Evolutionary conservation across 1,140 invertebrate species (phyloP).

Genomic region (Atta texana): DNA sequence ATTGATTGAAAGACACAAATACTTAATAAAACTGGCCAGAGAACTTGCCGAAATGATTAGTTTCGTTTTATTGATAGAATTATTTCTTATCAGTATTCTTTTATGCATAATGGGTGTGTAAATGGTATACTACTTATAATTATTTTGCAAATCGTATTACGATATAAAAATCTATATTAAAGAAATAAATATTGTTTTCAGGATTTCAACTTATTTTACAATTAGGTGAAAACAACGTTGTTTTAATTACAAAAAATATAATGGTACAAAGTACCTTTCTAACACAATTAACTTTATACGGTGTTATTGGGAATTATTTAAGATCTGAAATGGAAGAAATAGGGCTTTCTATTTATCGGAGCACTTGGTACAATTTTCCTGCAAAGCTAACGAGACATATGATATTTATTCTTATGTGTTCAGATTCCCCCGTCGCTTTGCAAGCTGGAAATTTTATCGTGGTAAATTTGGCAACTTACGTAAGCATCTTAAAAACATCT

Average conservation of each 20-base stretch:
- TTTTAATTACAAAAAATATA: conserved; percentile 31
- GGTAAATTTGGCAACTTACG: conserved; percentile 56
- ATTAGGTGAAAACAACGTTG: neutral
- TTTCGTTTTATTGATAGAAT: conserved; percentile 28
- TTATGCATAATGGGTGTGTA: conserved; percentile 55
- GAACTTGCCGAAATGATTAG: conserved; percentile 45
- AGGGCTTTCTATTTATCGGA: conserved; percentile 9
- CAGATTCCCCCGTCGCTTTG: conserved; percentile 22
- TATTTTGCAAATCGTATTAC: neutral
- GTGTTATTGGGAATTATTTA: conserved; percentile 62
- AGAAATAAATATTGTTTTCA: neutral
- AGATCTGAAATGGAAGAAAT: conserved; percentile 53
- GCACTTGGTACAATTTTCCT: conserved; percentile 45
- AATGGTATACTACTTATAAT: neutral
- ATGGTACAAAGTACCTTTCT: neutral
- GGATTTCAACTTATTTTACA: conserved; percentile 63
- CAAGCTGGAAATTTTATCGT: conserved; percentile 45
- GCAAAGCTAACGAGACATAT: conserved; percentile 6
- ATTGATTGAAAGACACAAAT: conserved; percentile 22
- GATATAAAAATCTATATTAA: neutral
- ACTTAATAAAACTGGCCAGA: conserved; percentile 25
- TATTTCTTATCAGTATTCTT: conserved; percentile 55
- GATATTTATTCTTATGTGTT: conserved; percentile 33
- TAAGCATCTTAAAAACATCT: conserved; percentile 59
- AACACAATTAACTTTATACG: conserved; percentile 30